Evolutionary conservation across 2,113 vertebrate genomes (phyloP).

Genomic region (Oncorhynchus mykiss): DNA sequence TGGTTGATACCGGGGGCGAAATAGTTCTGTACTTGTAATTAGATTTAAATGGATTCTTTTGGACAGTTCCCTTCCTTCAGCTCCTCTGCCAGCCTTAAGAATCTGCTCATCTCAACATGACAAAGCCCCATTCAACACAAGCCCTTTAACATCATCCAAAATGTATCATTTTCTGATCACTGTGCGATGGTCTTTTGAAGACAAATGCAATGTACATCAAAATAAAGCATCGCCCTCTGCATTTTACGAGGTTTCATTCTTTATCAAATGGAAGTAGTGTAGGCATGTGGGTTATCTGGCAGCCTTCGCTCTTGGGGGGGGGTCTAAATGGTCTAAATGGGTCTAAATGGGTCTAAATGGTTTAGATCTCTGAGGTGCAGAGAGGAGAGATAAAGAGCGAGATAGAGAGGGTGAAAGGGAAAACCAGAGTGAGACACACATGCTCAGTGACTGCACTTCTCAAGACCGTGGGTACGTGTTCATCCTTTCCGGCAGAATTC

Average conservation of each 20-base stretch:
- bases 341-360: background rate
- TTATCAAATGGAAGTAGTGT: background rate
- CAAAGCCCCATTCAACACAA: background rate
- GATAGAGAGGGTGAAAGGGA: constrained; percentile 5
- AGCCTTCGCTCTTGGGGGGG: background rate
- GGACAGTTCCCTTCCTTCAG: background rate
- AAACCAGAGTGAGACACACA: background rate
- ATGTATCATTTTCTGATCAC: background rate
- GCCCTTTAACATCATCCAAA: background rate
- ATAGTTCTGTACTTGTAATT: background rate
- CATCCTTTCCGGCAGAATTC: constrained; percentile 58
- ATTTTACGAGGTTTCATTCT: background rate
- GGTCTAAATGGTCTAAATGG: no score
- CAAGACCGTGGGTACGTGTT: constrained; percentile 30
- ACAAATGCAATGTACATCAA: background rate
- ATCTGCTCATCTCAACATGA: background rate
- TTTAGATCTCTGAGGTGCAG: background rate
- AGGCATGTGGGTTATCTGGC: background rate
- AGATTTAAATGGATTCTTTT: background rate
- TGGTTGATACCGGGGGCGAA: background rate
- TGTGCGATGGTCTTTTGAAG: no score
- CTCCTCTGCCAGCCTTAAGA: background rate
- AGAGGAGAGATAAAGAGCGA: background rate
- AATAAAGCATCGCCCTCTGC: background rate
- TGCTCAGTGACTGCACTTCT: background rate